Evolutionary conservation across 2,797 vertebrate species (phyloP).

Genomic region (Helarctos malayanus): DNA sequence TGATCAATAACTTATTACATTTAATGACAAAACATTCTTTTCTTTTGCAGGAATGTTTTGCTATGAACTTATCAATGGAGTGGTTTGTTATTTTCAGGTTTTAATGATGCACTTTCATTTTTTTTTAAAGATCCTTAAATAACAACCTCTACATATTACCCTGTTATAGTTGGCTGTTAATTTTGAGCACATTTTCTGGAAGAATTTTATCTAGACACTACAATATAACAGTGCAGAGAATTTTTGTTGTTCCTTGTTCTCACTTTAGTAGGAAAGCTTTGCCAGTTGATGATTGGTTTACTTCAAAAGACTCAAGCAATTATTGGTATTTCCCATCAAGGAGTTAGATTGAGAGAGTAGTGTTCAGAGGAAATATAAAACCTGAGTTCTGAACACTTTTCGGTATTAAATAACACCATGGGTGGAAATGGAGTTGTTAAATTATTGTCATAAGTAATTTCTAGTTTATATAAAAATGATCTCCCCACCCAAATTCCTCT

Average conservation of each 20-base stretch:
- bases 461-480: background rate
- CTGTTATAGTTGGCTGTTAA: background rate
- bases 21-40: background rate
- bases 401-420: background rate
- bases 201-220: background rate
- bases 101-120: background rate
- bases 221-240: background rate
- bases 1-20: background rate
- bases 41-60: background rate
- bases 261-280: background rate
- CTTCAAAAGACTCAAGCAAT: conserved; percentile 8
- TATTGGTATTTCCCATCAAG: background rate
- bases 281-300: background rate
- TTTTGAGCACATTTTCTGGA: background rate
- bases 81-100: background rate
- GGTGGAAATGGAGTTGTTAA: background rate
- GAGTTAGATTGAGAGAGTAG: background rate
- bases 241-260: background rate
- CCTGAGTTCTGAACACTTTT: background rate
- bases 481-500: background rate
- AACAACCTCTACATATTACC: background rate
- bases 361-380: background rate
- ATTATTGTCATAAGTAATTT: background rate
- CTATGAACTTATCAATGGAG: background rate
- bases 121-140: background rate